Evolutionary conservation across 2,888 invertebrate genomes (phyloP).

Genomic region (Anthrax anthrax): DNA sequence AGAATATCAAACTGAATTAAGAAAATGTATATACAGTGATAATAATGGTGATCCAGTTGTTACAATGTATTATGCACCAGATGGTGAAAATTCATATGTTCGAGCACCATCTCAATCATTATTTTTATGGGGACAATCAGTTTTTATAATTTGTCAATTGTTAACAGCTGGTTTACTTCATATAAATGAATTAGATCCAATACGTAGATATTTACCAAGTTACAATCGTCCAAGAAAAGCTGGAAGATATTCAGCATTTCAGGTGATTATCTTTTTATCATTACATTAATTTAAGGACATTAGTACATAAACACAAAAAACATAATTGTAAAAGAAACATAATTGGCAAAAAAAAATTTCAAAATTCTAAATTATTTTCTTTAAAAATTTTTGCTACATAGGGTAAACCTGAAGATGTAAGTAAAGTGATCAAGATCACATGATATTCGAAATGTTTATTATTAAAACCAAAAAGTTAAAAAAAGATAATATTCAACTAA

Average conservation of each 20-base stretch:
- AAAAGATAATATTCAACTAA: too few relatives aligned
- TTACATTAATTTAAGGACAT: slow-evolving; percentile 13
- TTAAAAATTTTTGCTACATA: slow-evolving; percentile 20
- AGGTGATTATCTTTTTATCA: too few relatives aligned
- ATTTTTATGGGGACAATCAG: slow-evolving; percentile 90
- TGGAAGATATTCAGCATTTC: slow-evolving; percentile 93
- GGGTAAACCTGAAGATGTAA: slow-evolving; percentile 39
- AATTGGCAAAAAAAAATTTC: not conserved
- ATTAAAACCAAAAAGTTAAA: too few relatives aligned
- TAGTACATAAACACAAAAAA: too few relatives aligned
- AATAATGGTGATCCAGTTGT: slow-evolving; percentile 79
- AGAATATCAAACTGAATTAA: slow-evolving; percentile 74
- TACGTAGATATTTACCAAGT: slow-evolving; percentile 86
- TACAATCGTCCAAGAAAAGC: slow-evolving; percentile 86
- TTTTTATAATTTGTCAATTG: slow-evolving; percentile 87
- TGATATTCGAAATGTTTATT: too few relatives aligned
- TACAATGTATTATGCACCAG: slow-evolving; percentile 68
- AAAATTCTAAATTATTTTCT: slow-evolving; percentile 8
- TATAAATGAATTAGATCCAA: slow-evolving; percentile 91
- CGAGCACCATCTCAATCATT: slow-evolving; percentile 40
- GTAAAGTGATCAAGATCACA: too few relatives aligned
- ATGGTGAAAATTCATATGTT: slow-evolving; percentile 31
- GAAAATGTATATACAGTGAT: slow-evolving; percentile 67
- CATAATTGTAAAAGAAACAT: too few relatives aligned
- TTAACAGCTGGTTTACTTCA: slow-evolving; percentile 79